Percentiles rank a stretch among this genome's conserved stretches.
phyloP scores from a whole-genome alignment of 2,797 vertebrate species.

The Gephyroberyx darwinii region DNA sequence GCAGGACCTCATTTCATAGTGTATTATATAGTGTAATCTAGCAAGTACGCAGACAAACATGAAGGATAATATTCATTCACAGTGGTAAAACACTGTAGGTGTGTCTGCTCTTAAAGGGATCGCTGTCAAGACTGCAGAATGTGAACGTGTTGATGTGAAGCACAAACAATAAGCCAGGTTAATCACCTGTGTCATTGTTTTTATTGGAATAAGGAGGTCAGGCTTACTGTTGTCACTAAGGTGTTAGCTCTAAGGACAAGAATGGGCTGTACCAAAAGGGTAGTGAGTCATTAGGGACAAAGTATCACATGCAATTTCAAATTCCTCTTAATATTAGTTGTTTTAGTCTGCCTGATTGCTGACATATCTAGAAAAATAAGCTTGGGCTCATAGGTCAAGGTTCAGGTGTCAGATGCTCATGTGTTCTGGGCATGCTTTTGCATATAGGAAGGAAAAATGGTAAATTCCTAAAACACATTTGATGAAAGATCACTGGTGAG shows the following conservation, averaged over 20 bases:
- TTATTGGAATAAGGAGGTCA: constrained; percentile 48
- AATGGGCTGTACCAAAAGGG: background rate
- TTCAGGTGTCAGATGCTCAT: constrained; percentile 61
- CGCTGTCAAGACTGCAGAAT: background rate
- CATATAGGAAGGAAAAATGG: constrained; percentile 14
- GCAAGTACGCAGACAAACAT: background rate
- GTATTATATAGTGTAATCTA: constrained; percentile 31
- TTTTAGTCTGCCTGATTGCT: constrained; percentile 51
- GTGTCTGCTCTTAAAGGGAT: constrained; percentile 2
- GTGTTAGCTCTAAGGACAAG: constrained; percentile 31
- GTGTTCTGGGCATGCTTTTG: constrained; percentile 37
- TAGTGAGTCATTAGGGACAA: constrained; percentile 43
- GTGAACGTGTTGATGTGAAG: constrained; percentile 30
- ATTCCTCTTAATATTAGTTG: constrained; percentile 39
- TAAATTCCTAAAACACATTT: background rate
- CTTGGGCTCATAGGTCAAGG: constrained; percentile 59
- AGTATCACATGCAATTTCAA: constrained; percentile 20
- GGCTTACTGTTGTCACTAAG: constrained; percentile 24
- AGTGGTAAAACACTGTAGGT: constrained; percentile 3
- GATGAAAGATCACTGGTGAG: background rate
- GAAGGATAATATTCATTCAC: background rate
- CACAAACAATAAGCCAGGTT: constrained; percentile 13
- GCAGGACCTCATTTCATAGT: constrained; percentile 32
- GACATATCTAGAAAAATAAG: constrained; percentile 51
- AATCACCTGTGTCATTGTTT: constrained; percentile 24